Evolutionary conservation across 2,113 vertebrate genomes (phyloP).

Genomic region (Pavo muticus): DNA sequence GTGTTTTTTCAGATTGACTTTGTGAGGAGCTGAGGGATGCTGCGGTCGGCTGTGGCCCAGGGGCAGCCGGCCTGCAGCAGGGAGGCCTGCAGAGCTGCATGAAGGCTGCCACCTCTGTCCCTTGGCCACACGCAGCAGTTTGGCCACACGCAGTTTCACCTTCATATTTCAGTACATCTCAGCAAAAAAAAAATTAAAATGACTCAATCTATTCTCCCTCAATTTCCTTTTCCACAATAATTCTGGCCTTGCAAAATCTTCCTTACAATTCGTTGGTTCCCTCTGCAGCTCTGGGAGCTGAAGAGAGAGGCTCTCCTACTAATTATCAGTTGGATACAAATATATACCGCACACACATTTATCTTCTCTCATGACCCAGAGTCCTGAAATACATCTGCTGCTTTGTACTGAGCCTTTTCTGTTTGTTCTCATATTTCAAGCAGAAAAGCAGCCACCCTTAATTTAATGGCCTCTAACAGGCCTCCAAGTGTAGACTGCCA

Average conservation of each 20-base stretch:
- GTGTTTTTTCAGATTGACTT: neutral
- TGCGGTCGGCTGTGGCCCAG: neutral
- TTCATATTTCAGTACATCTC: neutral
- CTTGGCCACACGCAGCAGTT: neutral
- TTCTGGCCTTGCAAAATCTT: neutral
- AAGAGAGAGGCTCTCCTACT: neutral
- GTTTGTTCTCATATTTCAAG: neutral
- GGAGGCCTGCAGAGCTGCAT: neutral
- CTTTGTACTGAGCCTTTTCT: neutral
- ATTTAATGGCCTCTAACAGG: neutral
- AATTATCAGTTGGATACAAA: neutral
- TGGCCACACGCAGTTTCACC: neutral
- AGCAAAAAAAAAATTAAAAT: neutral
- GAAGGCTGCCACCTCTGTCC: neutral
- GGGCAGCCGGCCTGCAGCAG: neutral
- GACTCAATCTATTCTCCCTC: neutral
- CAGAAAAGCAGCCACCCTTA: neutral
- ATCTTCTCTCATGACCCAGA: neutral
- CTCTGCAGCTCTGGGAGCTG: neutral
- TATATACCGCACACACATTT: neutral
- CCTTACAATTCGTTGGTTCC: neutral
- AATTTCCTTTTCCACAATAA: neutral
- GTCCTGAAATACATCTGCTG: neutral
- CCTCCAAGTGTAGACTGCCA: neutral
- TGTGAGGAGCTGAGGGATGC: neutral